phyloP scores from a whole-genome alignment of 1,140 invertebrate species.

The Drosophila sp. region DNA sequence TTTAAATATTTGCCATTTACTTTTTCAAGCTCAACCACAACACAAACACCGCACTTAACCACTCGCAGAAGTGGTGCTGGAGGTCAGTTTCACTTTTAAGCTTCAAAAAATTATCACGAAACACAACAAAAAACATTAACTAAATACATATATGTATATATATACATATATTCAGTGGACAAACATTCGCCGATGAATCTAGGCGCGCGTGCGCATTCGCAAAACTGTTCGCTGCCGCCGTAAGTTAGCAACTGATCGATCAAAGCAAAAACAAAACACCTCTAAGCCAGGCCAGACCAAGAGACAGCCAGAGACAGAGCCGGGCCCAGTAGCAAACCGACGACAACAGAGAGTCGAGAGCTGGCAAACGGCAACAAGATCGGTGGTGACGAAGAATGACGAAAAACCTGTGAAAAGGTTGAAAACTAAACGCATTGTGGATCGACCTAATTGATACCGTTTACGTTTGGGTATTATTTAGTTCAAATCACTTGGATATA shows the following conservation, averaged over 20 bases:
- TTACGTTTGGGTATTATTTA: too few relatives aligned
- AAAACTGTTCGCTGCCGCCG: conserved; percentile 72
- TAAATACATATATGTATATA: conserved; percentile 1
- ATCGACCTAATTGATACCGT: neutral
- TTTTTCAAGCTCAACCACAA: conserved; percentile 2
- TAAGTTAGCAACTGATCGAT: conserved; percentile 76
- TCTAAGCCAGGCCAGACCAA: conserved; percentile 27
- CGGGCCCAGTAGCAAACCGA: conserved; percentile 9
- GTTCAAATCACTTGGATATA: too few relatives aligned
- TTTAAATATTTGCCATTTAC: conserved; percentile 20
- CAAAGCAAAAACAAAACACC: conserved; percentile 25
- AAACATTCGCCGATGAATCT: neutral
- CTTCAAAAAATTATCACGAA: conserved; percentile 12
- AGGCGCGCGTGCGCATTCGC: conserved; percentile 37
- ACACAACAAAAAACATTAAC: conserved; percentile 14
- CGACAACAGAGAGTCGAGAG: conserved; percentile 21
- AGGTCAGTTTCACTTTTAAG: conserved; percentile 64
- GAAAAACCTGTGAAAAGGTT: neutral
- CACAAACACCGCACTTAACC: neutral
- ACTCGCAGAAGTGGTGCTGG: conserved; percentile 2
- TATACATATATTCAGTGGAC: neutral
- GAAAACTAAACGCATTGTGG: neutral
- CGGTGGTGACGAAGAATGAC: neutral
- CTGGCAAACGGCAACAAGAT: neutral
- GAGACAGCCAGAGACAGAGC: conserved; percentile 32